Evolutionary conservation across 2,113 vertebrate species (phyloP).

Genomic region (Microtus richardsoni): DNA sequence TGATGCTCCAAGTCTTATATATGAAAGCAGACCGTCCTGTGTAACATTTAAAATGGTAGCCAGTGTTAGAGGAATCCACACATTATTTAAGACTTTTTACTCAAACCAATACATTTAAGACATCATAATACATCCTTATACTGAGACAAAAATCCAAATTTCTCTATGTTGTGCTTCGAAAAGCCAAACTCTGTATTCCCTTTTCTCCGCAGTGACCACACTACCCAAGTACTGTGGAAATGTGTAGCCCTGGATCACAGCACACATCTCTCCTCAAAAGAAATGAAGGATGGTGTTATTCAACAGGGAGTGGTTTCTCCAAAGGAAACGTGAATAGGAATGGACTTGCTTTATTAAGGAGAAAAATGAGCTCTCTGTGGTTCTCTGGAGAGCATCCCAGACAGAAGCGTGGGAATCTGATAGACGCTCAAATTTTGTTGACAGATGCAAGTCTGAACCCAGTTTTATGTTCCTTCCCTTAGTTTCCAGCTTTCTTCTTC

Average conservation of each 20-base stretch:
- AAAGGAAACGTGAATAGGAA: neutral
- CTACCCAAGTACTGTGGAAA: neutral
- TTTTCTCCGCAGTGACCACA: neutral
- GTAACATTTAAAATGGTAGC: neutral
- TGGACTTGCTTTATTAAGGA: neutral
- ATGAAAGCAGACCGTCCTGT: neutral
- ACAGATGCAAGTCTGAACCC: neutral
- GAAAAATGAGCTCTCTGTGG: neutral
- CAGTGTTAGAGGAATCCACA: no score
- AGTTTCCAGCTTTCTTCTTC: neutral
- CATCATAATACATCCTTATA: neutral
- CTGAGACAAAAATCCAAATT: neutral
- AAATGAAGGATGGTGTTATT: neutral
- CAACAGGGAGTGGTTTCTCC: neutral
- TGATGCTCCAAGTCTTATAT: neutral
- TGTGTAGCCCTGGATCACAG: neutral
- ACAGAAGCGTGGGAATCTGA: neutral
- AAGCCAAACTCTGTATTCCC: neutral
- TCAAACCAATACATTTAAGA: neutral
- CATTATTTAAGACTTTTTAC: neutral
- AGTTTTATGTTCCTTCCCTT: neutral
- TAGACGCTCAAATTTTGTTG: neutral
- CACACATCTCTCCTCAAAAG: neutral
- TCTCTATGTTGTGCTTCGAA: neutral
- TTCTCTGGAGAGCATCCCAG: neutral